Conservation (phyloP, 35 echinoderm and acorn worm species). For the Apostichopus parvimensis region DNA sequence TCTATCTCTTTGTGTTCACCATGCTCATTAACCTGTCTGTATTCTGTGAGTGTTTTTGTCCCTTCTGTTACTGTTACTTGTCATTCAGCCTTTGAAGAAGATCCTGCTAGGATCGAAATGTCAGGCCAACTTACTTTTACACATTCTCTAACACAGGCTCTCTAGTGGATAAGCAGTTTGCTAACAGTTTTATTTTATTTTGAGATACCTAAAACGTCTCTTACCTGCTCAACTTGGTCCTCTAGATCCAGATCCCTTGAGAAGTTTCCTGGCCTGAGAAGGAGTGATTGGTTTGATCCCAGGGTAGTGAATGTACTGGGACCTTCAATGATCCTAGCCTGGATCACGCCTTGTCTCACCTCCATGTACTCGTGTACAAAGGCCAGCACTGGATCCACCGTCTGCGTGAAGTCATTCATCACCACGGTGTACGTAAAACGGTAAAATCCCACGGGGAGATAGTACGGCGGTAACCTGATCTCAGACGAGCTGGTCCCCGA, state of each 20-base stretch:
- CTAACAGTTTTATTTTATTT: no score
- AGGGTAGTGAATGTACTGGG: constrained; percentile 9
- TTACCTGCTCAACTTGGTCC: not conserved
- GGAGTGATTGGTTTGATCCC: constrained; percentile 21
- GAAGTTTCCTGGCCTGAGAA: constrained; percentile 1
- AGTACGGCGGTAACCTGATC: constrained; percentile 38
- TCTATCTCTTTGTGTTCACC: no score
- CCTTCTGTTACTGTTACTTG: no score
- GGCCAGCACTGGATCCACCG: not conserved
- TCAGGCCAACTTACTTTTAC: no score
- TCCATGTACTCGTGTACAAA: constrained; percentile 51
- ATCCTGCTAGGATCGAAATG: no score
- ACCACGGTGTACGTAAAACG: constrained; percentile 35
- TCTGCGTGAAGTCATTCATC: not conserved
- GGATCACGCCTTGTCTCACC: constrained; percentile 9
- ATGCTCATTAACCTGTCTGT: no score
- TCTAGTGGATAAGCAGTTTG: no score
- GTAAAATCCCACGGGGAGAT: constrained; percentile 23
- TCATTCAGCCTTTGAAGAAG: no score
- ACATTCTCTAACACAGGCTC: no score
- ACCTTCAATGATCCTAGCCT: constrained; percentile 13
- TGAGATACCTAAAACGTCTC: not conserved
- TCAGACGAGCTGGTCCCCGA: constrained; percentile 5
- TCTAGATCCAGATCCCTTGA: constrained; percentile 33
- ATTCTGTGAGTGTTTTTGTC: no score